Base-by-base conservation (phyloP, 2,888 invertebrate species). In the Drosophila pseudotalamancana region DNA sequence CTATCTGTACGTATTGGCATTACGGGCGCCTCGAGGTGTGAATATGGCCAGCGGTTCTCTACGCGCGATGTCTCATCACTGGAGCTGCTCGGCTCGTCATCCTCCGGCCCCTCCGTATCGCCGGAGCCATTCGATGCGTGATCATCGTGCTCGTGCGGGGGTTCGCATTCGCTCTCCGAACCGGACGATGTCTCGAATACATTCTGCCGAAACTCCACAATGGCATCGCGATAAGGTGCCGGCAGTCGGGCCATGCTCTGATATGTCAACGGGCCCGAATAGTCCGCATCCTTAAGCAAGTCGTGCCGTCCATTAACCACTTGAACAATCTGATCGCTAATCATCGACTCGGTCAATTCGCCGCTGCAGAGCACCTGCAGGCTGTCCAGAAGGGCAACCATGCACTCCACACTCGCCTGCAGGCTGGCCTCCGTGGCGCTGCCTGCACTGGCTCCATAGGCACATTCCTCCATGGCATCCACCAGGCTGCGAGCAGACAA, bases 401-500 rank as follows among this genome's bases (percentile, higher is more conserved):
- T 95, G 81, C 97, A 96, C 78, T 96, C 96, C 0, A 96, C 95
- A 71, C 96, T 96, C 0, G 96, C 95, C 45, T 95, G 93, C n/a
- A 97, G 92, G 4, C 96, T 94, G 63, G 94, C 93, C 12, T 96
- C 94, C 71, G 96, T 95, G 69, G 94, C 93, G 78, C 96, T 95
- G 46, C 94, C 95, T 68, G 95, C 95, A 12, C 87, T 89, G 1
- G 88, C 88, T 0, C 91, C 90, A 73, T 95, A 94, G n/a, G 97
- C 96, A 62, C 97, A 97, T 91, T 98, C 98, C 91, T 97, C 97
- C 89, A 98, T 95, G 0, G 97, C 97, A 88, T 98, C 98, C 94
- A 98, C 96, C 78, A 97, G 95, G 83, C 98, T 96, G 82, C 14
- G 90, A 31, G 6, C 0, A 23, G 6, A 32, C 11, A 31, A 31